A percentile compares a stretch with the other conserved stretches of the same genome.
These are phyloP conservation scores for Saturnia pavonia DNA, from an alignment of 2,888 invertebrate species.

Conservation along the genomic window DNA sequence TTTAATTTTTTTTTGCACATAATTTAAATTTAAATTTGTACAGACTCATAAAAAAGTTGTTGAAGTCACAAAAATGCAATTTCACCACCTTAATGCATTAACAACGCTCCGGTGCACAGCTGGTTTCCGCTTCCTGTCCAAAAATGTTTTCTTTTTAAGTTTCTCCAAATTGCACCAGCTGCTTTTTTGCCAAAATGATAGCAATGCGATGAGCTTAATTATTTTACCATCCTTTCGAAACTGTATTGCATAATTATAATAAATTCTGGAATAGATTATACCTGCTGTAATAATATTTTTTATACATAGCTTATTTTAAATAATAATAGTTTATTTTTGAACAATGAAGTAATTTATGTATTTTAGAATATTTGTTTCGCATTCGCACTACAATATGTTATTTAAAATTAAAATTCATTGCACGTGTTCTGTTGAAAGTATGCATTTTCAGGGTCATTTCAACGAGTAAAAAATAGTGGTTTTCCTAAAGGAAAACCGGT, in stretches of 20 bases:
- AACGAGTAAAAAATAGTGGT: background rate
- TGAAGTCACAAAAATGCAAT: constrained; percentile 78
- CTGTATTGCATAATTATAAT: background rate
- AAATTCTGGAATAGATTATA: background rate
- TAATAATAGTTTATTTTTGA: background rate
- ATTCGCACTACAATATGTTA: background rate
- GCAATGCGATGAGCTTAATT: constrained; percentile 21
- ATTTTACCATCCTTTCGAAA: constrained; percentile 1
- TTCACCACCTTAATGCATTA: constrained; percentile 69
- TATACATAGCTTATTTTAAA: background rate
- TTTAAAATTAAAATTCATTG: background rate
- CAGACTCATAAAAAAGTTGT: constrained; percentile 45
- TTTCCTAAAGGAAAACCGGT: background rate
- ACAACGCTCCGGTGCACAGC: constrained; percentile 68
- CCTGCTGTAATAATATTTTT: background rate
- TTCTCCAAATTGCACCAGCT: constrained; percentile 63
- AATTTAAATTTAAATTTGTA: background rate
- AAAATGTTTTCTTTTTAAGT: constrained; percentile 58
- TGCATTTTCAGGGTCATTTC: background rate
- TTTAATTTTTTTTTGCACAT: too few species aligned
- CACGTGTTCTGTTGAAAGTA: background rate
- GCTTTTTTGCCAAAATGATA: constrained; percentile 48
- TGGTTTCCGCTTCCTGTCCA: constrained; percentile 77
- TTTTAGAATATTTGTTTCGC: background rate
- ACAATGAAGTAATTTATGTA: background rate